Conservation (phyloP, 2,888 invertebrate genomes). For the Scaeva pyrastri region DNA sequence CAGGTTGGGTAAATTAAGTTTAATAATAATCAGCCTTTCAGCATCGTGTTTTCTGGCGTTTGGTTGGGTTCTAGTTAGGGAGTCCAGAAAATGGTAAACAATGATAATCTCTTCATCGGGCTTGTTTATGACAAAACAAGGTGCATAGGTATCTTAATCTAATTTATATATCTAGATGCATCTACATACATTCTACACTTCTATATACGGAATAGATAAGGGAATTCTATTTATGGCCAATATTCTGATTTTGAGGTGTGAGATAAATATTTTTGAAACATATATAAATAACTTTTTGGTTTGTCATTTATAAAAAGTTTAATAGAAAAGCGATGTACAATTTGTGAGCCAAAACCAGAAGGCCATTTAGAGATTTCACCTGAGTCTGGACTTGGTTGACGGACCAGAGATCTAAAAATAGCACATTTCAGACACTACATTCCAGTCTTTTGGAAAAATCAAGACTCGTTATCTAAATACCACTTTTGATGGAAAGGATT, state of each 20-base stretch:
- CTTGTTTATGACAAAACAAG: background rate
- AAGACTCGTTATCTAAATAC: no score
- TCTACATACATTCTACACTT: background rate
- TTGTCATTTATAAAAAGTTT: no score
- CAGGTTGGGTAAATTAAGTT: slow-evolving; percentile 31
- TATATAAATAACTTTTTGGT: no score
- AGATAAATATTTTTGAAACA: background rate
- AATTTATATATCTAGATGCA: background rate
- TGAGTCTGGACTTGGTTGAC: no score
- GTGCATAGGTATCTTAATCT: background rate
- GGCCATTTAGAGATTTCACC: no score
- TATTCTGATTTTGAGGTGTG: background rate
- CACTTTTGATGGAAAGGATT: no score
- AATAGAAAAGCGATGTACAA: no score
- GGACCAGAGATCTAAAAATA: no score
- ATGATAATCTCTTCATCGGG: slow-evolving; percentile 6
- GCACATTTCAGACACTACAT: no score
- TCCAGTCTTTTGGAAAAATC: no score
- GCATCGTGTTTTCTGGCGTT: background rate
- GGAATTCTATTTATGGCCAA: background rate
- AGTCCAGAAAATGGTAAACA: background rate
- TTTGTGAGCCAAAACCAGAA: no score
- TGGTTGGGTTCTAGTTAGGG: background rate
- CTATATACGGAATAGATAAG: background rate
- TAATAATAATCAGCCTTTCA: slow-evolving; percentile 9